phyloP scores from a whole-genome alignment of 2,113 vertebrate species.

The Toxostoma redivivum region DNA sequence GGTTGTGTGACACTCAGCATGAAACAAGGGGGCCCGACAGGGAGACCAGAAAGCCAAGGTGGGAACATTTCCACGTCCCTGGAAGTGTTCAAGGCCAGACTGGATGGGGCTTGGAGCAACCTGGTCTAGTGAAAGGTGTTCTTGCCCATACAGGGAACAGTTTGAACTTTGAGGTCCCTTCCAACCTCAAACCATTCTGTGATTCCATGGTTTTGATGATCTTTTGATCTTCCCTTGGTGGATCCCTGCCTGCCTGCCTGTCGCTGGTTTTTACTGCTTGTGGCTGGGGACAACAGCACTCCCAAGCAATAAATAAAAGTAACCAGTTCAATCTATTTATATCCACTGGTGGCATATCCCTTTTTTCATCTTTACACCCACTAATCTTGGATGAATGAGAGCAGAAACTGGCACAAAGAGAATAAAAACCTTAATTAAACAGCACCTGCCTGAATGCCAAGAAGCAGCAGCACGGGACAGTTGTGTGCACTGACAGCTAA shows the following conservation, averaged over 20 bases:
- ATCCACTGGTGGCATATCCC: background rate
- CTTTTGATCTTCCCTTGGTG: background rate
- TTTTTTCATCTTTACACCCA: background rate
- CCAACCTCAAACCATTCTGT: background rate
- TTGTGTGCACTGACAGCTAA: background rate
- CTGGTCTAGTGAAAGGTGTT: background rate
- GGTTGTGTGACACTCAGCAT: accelerated
- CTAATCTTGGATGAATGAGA: slow-evolving; percentile 2
- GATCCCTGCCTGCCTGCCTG: background rate
- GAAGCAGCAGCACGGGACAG: background rate
- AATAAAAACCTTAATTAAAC: slow-evolving; percentile 39
- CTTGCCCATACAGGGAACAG: background rate
- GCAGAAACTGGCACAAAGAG: background rate
- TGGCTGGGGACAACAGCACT: background rate
- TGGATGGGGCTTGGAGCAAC: background rate
- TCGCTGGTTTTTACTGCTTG: background rate
- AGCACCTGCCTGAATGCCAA: background rate
- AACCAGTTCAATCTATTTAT: background rate
- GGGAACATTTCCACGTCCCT: background rate
- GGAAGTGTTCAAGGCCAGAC: background rate
- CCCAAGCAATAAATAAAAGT: background rate
- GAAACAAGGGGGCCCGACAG: accelerated
- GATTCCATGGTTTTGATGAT: background rate
- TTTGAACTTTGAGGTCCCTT: background rate
- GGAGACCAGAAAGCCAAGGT: background rate